Conservation (phyloP, 1,140 invertebrate genomes). For the Oscheius sp. region DNA sequence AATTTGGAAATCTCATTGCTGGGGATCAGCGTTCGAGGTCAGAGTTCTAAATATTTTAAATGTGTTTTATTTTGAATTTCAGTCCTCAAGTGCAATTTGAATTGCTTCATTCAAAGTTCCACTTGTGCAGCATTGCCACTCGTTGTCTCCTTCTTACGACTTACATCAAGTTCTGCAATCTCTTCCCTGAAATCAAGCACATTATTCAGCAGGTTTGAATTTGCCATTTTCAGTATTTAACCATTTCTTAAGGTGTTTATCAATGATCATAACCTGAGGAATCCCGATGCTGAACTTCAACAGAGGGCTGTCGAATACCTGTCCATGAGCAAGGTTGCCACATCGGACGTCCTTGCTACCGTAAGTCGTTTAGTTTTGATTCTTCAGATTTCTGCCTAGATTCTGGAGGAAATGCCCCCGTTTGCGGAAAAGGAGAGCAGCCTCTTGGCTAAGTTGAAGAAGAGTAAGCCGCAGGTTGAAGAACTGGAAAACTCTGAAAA, state of each 20-base stretch:
- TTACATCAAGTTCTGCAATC: slow-evolving; percentile 98
- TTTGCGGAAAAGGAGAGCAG: slow-evolving; percentile 98
- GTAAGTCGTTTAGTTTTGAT: slow-evolving; percentile 63
- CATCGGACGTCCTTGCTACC: slow-evolving; percentile 80
- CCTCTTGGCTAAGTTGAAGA: slow-evolving; percentile 86
- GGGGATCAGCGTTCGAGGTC: slow-evolving; percentile 87
- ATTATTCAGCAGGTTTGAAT: slow-evolving; percentile 81
- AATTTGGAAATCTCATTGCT: slow-evolving; percentile 99
- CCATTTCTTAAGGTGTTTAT: slow-evolving; percentile 71
- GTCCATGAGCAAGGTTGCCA: slow-evolving; percentile 89
- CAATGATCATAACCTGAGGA: slow-evolving; percentile 91
- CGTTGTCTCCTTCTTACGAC: slow-evolving; percentile 91
- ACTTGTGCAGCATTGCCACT: slow-evolving; percentile 92
- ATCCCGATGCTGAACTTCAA: slow-evolving; percentile 95
- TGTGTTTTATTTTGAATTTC: slow-evolving; percentile 68
- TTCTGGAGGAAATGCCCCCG: slow-evolving; percentile 99
- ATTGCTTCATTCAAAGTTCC: slow-evolving; percentile 69
- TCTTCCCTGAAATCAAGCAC: slow-evolving; percentile 95
- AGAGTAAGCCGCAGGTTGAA: slow-evolving; percentile 77
- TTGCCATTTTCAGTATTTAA: slow-evolving; percentile 1
- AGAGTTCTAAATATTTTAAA: too few species aligned
- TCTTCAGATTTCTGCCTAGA: slow-evolving; percentile 64
- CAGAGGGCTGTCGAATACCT: slow-evolving; percentile 97
- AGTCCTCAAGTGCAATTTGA: slow-evolving; percentile 59
- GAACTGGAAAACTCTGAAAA: slow-evolving; percentile 54